Percentiles rank a stretch among this genome's conserved stretches.
phyloP scores from a whole-genome alignment of 2,888 invertebrate species.

The Girardia tigrina region DNA sequence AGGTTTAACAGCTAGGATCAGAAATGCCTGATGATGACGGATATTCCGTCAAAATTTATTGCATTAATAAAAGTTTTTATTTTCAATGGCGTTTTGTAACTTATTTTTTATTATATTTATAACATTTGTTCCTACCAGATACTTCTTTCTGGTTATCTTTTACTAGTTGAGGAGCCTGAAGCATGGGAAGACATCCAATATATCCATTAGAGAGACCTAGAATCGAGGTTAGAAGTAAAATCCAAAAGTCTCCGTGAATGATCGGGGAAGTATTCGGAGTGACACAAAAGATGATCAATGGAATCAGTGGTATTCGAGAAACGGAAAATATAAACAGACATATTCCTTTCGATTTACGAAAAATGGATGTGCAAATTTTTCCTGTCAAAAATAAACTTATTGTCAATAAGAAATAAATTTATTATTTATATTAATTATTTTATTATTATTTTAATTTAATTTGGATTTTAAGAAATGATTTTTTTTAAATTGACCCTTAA shows the following conservation, averaged over 20 bases:
- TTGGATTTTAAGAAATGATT: too few species aligned
- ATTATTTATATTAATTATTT: too few species aligned
- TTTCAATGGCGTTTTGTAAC: too few species aligned
- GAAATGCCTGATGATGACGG: too few species aligned
- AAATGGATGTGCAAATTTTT: neutral
- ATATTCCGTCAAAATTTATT: too few species aligned
- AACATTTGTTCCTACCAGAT: too few species aligned
- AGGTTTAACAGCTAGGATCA: too few species aligned
- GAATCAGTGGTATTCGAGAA: constrained; percentile 63
- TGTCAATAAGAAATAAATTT: too few species aligned
- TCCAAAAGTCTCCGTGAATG: constrained; percentile 58
- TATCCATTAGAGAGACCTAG: constrained; percentile 73
- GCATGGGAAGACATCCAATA: constrained; percentile 80
- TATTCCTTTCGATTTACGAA: neutral
- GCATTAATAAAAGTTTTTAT: too few species aligned
- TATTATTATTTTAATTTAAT: too few species aligned
- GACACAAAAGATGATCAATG: constrained; percentile 67
- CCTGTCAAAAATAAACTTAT: neutral
- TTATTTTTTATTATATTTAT: too few species aligned
- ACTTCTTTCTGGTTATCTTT: constrained; percentile 71
- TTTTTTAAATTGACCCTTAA: too few species aligned
- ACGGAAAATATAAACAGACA: constrained; percentile 65
- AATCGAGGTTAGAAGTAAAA: constrained; percentile 59
- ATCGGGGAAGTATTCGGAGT: constrained; percentile 64
- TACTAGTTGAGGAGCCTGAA: constrained; percentile 71